Percentiles rank a stretch among this genome's conserved stretches.
phyloP scores from a whole-genome alignment of 2,113 vertebrate genomes.

The Callocephalon fimbriatum region DNA sequence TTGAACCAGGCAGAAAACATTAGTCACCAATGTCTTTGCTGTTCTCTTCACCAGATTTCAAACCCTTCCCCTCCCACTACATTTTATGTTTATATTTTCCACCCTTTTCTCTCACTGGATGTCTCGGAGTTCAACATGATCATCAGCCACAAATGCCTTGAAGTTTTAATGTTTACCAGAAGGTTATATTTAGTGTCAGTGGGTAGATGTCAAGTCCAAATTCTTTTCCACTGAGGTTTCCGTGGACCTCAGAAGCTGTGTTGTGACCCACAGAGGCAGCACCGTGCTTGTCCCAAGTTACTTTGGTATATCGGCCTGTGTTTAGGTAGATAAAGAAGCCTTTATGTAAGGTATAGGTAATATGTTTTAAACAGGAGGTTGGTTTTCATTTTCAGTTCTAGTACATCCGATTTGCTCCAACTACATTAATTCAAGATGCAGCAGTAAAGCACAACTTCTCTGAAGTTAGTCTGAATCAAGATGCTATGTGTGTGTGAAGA shows the following conservation, averaged over 20 bases:
- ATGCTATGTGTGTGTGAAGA: not conserved
- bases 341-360: not conserved
- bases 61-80: not conserved
- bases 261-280: not conserved
- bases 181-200: slow-evolving; percentile 27
- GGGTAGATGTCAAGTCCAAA: not conserved
- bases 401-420: not conserved
- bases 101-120: not conserved
- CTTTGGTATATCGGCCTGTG: not conserved
- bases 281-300: not conserved
- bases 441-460: not conserved
- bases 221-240: not conserved
- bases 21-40: not conserved
- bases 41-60: not conserved
- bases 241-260: not conserved
- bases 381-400: not conserved
- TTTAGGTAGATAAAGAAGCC: not conserved
- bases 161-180: slow-evolving; percentile 52
- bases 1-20: not conserved
- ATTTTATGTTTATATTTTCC: slow-evolving; percentile 29
- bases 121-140: not conserved
- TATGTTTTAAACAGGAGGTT: not conserved
- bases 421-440: not conserved
- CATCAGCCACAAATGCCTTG: slow-evolving; percentile 39
- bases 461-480: not conserved